phyloP scores from a whole-genome alignment of 2,888 invertebrate species.

The Ryuthela nishihirai region DNA sequence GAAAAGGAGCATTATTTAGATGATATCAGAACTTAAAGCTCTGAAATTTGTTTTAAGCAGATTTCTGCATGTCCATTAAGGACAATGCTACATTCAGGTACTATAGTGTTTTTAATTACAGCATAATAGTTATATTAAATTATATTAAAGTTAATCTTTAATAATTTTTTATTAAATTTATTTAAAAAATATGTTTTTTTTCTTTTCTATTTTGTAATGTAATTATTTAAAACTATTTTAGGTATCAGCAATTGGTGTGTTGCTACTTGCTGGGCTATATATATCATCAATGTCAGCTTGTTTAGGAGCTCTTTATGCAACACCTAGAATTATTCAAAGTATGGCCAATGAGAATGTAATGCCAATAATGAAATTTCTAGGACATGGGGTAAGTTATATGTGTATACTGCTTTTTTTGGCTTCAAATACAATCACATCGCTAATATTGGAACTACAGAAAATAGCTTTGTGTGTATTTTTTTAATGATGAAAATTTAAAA shows the following conservation, averaged over 20 bases:
- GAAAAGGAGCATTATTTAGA: too few species aligned
- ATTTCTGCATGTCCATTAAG: too few species aligned
- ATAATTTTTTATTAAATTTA: background rate
- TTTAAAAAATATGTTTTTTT: background rate
- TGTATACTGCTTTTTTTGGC: background rate
- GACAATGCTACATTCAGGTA: too few species aligned
- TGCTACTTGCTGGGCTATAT: constrained; percentile 86
- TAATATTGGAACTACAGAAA: background rate
- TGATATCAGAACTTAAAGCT: too few species aligned
- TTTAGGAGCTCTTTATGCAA: constrained; percentile 93
- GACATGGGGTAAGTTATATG: constrained; percentile 71
- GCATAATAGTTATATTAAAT: background rate
- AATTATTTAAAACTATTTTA: constrained; percentile 14
- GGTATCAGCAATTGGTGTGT: constrained; percentile 55
- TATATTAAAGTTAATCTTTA: background rate
- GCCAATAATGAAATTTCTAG: constrained; percentile 78
- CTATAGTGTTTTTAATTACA: background rate
- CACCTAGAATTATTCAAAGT: constrained; percentile 88
- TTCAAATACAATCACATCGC: too few species aligned
- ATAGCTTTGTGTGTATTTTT: background rate
- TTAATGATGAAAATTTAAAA: background rate
- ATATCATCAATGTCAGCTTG: constrained; percentile 95
- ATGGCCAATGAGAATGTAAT: constrained; percentile 94
- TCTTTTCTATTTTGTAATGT: constrained; percentile 36
- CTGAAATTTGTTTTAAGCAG: too few species aligned